These are phyloP conservation scores for Sinocyclocheilus maitianheensis DNA, from an alignment of 2,113 vertebrate genomes.

Conservation along the genomic window DNA sequence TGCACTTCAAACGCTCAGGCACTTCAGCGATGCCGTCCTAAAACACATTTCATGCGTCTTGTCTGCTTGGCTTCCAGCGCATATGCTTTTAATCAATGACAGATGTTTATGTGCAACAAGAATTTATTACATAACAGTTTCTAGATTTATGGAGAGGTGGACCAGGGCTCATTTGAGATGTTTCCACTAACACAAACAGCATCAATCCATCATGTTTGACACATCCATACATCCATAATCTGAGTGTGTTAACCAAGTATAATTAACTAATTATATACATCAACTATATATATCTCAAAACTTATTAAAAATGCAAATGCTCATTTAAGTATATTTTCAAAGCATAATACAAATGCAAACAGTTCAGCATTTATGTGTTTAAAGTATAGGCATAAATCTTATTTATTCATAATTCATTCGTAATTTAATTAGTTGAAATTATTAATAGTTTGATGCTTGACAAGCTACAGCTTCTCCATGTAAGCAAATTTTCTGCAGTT, in stretches of 20 bases:
- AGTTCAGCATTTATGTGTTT: not conserved
- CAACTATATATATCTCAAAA: not conserved
- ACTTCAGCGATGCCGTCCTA: not conserved
- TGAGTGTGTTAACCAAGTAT: not conserved
- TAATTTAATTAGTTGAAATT: not conserved
- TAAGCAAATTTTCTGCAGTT: not conserved
- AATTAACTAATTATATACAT: not conserved
- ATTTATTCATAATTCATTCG: not conserved
- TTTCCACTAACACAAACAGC: not conserved
- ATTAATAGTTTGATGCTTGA: not conserved
- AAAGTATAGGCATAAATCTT: not conserved
- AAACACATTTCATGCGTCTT: not conserved
- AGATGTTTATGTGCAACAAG: not conserved
- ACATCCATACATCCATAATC: not conserved
- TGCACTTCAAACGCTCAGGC: not conserved
- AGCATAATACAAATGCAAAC: not conserved
- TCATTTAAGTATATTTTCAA: not conserved
- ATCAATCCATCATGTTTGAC: not conserved
- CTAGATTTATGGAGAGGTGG: not conserved
- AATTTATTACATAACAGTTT: slow-evolving; percentile 7
- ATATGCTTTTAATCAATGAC: not conserved
- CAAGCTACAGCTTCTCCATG: not conserved
- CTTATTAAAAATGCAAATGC: slow-evolving; percentile 16
- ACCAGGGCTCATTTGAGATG: not conserved
- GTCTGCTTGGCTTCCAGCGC: not conserved